Evolutionary conservation across 1,140 invertebrate genomes (phyloP), one percentile per base, ranked within the genome.

Genomic region (Anadara kagoshimensis): DNA sequence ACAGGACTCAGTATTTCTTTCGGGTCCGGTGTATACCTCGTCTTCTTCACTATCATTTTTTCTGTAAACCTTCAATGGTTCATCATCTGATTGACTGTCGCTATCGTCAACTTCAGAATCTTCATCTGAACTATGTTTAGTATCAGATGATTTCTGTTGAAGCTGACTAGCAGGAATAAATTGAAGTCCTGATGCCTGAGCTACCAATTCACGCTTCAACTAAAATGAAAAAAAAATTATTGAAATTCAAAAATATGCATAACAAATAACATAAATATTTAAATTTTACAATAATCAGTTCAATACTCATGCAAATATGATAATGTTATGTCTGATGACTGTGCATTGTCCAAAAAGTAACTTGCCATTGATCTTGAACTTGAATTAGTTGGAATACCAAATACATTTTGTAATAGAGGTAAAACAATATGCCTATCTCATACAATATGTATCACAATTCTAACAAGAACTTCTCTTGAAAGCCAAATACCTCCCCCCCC

Each of bases 111-210:
- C 65, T 18, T 68, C 51, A 16, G 14, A n/a, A 54, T 69, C 53
- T 14, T 56, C 36, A 16, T 47, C 58, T 22, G 61, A 57, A 26
- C 41, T 56, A 0, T 62, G 29, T 14, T 47, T 56, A 14, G 49
- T 70, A 18, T 56, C 66, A 63, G 43, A 58, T 51, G 65, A 58
- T 51, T 76, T 68, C 43, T 78, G 71, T 29, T 73, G 78, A 16
- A 88, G 76, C 56, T 84, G 66, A 49, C 66, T 75, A 11, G 84
- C 81, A 29, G 83, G 69, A n/a, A 89, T 84, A 69, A 88, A 87
- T 64, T 86, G 69, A 20, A 89, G 63, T 16, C 87, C 87, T 10
- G 86, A 81, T 58, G 85, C 85, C 47, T 81, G 81, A 8, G 86
- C 86, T 41, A 78, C 65, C 62, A 88, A 29, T 57, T 88, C 85